Base-by-base conservation (phyloP, 2,888 invertebrate genomes). In the Sinohyriopsis cumingii region DNA sequence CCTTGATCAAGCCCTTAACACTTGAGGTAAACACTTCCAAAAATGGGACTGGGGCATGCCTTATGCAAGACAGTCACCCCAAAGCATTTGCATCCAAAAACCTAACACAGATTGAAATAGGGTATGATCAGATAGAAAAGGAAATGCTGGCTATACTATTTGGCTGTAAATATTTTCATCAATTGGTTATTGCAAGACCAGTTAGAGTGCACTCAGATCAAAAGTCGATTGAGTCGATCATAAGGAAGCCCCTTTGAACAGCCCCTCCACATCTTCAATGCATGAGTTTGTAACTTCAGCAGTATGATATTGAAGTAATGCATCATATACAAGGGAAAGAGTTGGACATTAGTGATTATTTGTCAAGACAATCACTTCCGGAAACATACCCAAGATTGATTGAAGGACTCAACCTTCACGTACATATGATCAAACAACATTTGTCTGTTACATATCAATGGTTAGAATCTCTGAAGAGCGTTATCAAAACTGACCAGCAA, bases 61-160 rank as follows among this genome's bases (percentile, higher is more conserved):
- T 79, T 19, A 20, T 77, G 15, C 78, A 79, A 63, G 62, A 77
- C 6, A 72, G 73, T 55, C 63, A 67, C 65, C 73, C 76, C 3
- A 59, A 79, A 7, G 77, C 74, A 5, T 79, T 62, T 67, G 67
- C 72, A 6, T 71, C 68, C 55, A 60, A 77, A 62, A 64, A 73
- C 20, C 72, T 69, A 6, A 71, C 72, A n/a, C 63, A 73, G n/a
- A 60, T 73, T 1, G 76, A 79, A 62, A 69, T 12, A 15, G n/a
- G 63, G 55, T 78, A 75, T 61, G 78, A 77, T 9, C 76, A 78
- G 64, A 81, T 79, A 7, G 73, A 77, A 56, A 78, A 78, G 59
- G 78, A 80, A 63, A 69, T 78, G 69, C 66, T 78, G 0, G 75
- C 75, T 18, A 67, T 73, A 19, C 25, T 71, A 3, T 77, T 67